Conservation (phyloP, 2,113 vertebrate genomes). For the Ginglymostoma cirratum region DNA sequence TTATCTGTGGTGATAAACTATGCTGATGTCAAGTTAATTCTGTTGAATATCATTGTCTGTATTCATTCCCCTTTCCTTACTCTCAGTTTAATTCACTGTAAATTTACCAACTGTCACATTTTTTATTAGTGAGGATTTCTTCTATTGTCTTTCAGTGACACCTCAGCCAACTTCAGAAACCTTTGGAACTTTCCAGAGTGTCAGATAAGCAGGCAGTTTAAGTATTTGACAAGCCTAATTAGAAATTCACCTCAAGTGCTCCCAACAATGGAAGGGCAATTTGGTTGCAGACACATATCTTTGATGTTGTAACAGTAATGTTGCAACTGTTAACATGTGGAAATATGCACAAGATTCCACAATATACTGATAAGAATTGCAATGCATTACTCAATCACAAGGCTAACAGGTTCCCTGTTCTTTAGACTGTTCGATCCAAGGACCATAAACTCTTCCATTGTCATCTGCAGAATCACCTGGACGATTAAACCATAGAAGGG, state of each 20-base stretch:
- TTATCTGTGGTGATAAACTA: background rate
- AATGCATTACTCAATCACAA: background rate
- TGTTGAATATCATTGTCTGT: background rate
- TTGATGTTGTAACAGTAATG: background rate
- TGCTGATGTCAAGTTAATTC: background rate
- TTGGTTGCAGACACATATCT: background rate
- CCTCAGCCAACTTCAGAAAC: background rate
- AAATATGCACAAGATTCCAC: background rate
- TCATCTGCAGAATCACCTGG: background rate
- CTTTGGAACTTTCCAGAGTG: background rate
- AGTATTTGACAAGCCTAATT: background rate
- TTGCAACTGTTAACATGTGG: background rate
- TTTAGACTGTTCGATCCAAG: background rate
- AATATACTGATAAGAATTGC: background rate
- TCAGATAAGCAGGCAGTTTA: background rate
- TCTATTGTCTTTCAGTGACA: background rate
- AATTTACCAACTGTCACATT: background rate
- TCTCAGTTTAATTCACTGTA: background rate
- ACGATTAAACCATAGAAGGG: background rate
- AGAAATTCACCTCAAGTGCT: background rate
- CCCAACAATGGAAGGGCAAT: background rate
- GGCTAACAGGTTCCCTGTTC: background rate
- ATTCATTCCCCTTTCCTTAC: background rate
- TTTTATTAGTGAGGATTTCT: background rate
- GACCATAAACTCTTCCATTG: background rate